Base-by-base conservation (phyloP, 1,140 invertebrate species). In the Drosophila lini region DNA sequence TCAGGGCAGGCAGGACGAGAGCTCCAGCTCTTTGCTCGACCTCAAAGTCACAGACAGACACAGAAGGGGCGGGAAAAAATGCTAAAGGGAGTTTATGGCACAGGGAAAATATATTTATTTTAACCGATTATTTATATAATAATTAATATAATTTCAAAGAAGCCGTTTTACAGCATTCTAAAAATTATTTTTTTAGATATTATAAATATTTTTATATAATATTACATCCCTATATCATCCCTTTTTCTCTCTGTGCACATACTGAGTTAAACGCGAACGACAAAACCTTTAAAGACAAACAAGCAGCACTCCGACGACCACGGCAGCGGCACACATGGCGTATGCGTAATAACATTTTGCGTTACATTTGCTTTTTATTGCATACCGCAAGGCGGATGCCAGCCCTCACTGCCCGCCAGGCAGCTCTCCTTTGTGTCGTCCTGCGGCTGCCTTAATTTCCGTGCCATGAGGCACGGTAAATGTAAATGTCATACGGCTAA, bases 301-400 rank as follows among this genome's bases (percentile, higher is more conserved):
- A 81, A 67, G 57, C 42, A 74, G 62, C 68, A 55, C 65, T 57
- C 80, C 71, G 65, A 48, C 48, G 15, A 25, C 42, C 6, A 47
- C 45, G 22, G 31, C 50, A 55, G 58, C 74, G 34, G 28, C 59
- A 55, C 60, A 76, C 45, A 88, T 82, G 68, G 84, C 80, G 84
- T 89, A 84, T 84, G 69, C 85, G 84, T 84, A 89, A 88, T 89
- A 84, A 88, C 74, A 89, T 79, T 89, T 90, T 89, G 84, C 84
- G 84, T 81, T 89, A 89, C 84, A 89, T 89, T 89, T 89, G 84
- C 78, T 89, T 89, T 89, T 89, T 89, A 89, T 89, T 89, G 84
- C 84, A 89, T 89, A 89, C 84, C 80, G 78, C 84, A 89, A 84
- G 84, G 69, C 85, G 84, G 53, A 60, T 45, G 50, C 47, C 61